Percentiles rank a stretch among this genome's conserved stretches.
Evolutionary conservation across 2,113 vertebrate species (phyloP).

Genomic region (Myanophis thanlyinensis): DNA sequence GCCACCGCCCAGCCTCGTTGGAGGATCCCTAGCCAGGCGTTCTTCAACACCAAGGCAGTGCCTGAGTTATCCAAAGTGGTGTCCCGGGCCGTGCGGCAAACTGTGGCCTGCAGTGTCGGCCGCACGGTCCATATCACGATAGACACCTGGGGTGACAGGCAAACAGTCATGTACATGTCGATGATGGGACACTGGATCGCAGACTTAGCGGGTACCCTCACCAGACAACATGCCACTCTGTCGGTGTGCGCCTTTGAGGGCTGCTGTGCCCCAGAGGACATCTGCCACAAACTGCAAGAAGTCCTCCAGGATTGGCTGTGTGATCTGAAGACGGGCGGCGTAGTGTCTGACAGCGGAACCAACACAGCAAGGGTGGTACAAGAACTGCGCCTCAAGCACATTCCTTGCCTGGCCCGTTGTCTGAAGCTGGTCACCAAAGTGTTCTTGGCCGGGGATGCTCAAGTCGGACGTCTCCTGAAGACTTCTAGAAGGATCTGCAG

Average conservation of each 20-base stretch:
- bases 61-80: slow-evolving; percentile 8
- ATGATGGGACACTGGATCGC: background rate
- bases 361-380: rapidly evolving
- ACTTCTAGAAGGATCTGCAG: background rate
- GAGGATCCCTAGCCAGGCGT: background rate
- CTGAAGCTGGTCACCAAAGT: background rate
- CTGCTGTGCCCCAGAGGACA: background rate
- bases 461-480: background rate
- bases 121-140: background rate
- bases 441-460: background rate
- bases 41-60: background rate
- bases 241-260: slow-evolving; percentile 6
- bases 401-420: slow-evolving; percentile 4
- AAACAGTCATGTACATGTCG: background rate
- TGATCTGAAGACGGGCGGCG: background rate
- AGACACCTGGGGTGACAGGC: background rate
- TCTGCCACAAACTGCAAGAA: slow-evolving; percentile 5
- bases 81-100: background rate
- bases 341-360: background rate
- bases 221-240: slow-evolving; percentile 2
- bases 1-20: slow-evolving; percentile 12
- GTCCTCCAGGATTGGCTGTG: slow-evolving; percentile 24
- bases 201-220: background rate
- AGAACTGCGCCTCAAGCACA: background rate
- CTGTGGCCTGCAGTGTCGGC: background rate